phyloP scores from a whole-genome alignment of 2,888 invertebrate genomes.

The Sthenelais limicola region DNA sequence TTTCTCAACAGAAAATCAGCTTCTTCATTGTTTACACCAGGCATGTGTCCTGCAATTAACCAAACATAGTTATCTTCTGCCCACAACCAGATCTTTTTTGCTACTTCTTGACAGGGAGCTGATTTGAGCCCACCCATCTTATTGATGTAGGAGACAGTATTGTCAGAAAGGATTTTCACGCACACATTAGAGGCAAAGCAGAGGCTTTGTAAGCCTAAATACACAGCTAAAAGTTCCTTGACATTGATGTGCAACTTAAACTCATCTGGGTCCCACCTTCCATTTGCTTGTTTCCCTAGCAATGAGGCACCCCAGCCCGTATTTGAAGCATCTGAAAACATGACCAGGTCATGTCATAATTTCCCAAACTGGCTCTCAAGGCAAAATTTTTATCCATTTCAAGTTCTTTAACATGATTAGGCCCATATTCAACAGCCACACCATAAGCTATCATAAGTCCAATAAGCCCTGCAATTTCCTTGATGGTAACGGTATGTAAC shows the following conservation, averaged over 20 bases:
- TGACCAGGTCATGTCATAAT: not conserved
- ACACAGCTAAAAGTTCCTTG: not conserved
- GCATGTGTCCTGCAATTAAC: not conserved
- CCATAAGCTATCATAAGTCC: not conserved
- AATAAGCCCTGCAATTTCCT: conserved; percentile 7
- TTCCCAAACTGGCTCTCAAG: not conserved
- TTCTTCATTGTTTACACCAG: not conserved
- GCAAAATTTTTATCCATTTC: not conserved
- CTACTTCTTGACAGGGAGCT: not conserved
- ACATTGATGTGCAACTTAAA: not conserved
- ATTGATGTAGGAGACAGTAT: not conserved
- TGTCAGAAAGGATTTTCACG: not conserved
- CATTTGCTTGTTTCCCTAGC: not conserved
- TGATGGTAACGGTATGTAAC: not conserved
- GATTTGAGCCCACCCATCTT: not conserved
- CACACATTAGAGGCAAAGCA: not conserved
- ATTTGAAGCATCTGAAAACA: not conserved
- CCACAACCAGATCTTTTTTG: not conserved
- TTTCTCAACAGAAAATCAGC: not conserved
- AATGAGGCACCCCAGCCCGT: not conserved
- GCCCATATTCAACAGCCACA: not conserved
- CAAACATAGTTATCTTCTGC: not conserved
- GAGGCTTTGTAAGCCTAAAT: not conserved
- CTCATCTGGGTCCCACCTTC: not conserved
- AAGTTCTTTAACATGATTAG: not conserved